Conservation (phyloP, 2,797 vertebrate genomes). For the Lemur catta region DNA sequence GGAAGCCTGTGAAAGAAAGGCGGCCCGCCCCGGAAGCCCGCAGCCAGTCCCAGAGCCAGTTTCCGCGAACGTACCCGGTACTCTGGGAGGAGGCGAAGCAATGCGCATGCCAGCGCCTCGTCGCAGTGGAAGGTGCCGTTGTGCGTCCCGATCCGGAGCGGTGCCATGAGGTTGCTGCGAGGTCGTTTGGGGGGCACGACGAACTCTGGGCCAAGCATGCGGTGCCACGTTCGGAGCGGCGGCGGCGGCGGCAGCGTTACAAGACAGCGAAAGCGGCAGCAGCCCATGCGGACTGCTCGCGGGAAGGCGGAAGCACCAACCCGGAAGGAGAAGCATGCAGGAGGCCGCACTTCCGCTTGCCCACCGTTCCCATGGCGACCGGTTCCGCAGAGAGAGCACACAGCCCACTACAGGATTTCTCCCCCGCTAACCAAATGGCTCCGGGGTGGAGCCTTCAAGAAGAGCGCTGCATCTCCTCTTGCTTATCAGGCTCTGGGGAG, state of each 20-base stretch:
- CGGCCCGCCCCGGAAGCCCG: neutral
- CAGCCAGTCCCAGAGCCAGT: neutral
- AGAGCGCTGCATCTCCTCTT: fast-evolving
- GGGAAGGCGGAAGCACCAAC: fast-evolving
- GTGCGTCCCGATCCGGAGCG: conserved; percentile 91
- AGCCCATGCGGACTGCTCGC: neutral
- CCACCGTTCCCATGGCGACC: neutral
- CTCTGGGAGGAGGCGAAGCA: conserved; percentile 91
- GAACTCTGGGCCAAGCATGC: neutral
- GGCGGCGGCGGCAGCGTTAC: fast-evolving
- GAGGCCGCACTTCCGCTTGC: neutral
- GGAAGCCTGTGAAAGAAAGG: too few species aligned
- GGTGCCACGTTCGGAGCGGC: fast-evolving
- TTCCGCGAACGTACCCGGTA: conserved; percentile 85
- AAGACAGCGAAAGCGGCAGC: fast-evolving
- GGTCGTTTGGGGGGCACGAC: neutral
- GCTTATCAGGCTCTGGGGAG: too few species aligned
- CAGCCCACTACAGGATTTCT: fast-evolving
- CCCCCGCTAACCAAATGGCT: fast-evolving
- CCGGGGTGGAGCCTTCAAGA: fast-evolving
- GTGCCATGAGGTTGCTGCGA: neutral
- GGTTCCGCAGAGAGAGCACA: fast-evolving
- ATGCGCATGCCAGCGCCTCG: conserved; percentile 93
- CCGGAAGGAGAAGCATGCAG: neutral
- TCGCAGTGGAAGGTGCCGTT: conserved; percentile 96